These are phyloP conservation scores for Aplochiton taeniatus DNA, from an alignment of 2,797 vertebrate genomes.

Conservation along the genomic window DNA sequence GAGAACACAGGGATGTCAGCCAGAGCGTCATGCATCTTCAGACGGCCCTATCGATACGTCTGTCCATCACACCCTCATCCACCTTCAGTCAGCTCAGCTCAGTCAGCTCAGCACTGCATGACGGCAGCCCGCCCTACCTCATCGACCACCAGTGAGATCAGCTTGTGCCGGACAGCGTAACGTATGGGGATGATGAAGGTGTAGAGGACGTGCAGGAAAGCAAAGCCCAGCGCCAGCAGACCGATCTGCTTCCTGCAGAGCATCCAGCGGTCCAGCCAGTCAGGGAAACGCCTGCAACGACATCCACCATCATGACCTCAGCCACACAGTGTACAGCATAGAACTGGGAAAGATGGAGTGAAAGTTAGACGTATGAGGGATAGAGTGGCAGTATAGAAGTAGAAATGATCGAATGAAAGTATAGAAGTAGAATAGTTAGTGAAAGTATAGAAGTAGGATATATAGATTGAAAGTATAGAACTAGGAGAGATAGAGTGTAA, in stretches of 20 bases:
- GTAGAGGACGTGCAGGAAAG: slow-evolving; percentile 87
- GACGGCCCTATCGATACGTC: too few species aligned
- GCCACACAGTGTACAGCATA: too few species aligned
- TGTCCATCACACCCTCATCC: neutral
- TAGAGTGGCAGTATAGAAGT: too few species aligned
- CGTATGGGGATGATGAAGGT: slow-evolving; percentile 80
- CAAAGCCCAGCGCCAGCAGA: slow-evolving; percentile 86
- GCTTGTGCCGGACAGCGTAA: slow-evolving; percentile 8
- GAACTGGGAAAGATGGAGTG: too few species aligned
- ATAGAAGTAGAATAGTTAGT: too few species aligned
- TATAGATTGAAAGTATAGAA: too few species aligned
- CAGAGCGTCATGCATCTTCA: too few species aligned
- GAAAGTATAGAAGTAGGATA: too few species aligned
- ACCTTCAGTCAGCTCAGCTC: slow-evolving; percentile 28
- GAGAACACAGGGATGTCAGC: neutral
- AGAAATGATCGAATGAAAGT: too few species aligned
- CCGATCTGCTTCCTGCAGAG: slow-evolving; percentile 95
- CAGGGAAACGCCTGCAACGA: slow-evolving; percentile 79
- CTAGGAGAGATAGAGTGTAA: too few species aligned
- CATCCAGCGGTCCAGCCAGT: slow-evolving; percentile 97
- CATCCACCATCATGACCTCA: neutral
- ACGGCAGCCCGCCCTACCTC: slow-evolving; percentile 30
- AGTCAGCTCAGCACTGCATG: slow-evolving; percentile 28
- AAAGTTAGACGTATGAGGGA: too few species aligned
- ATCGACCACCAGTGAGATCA: slow-evolving; percentile 29